Evolutionary conservation across 2,888 invertebrate genomes (phyloP).

Genomic region (Synanthedon myopaeformis): DNA sequence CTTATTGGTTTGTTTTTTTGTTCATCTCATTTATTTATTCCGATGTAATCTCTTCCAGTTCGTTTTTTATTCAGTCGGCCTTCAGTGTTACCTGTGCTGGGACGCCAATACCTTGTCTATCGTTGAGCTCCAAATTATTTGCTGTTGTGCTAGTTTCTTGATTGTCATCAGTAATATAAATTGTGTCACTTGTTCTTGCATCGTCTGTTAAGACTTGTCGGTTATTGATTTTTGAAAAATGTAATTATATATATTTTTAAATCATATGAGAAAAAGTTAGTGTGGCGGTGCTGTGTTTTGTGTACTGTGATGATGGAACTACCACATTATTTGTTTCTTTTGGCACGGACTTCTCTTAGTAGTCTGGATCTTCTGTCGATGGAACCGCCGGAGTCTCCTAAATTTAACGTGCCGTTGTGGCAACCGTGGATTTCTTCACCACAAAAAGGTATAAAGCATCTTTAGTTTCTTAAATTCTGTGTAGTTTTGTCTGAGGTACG

Average conservation of each 20-base stretch:
- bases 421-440: slow-evolving; percentile 60
- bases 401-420: slow-evolving; percentile 63
- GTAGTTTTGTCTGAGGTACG: too few relatives aligned
- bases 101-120: slow-evolving; percentile 52
- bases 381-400: slow-evolving; percentile 66
- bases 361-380: slow-evolving; percentile 43
- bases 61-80: slow-evolving; percentile 71
- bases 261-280: too few relatives aligned
- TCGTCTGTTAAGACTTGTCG: background rate
- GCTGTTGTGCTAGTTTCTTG: slow-evolving; percentile 13
- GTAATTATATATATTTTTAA: too few relatives aligned
- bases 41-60: slow-evolving; percentile 71
- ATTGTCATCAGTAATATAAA: background rate
- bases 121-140: slow-evolving; percentile 23
- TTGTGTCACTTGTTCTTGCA: background rate
- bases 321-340: slow-evolving; percentile 50
- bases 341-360: slow-evolving; percentile 50
- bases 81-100: slow-evolving; percentile 67
- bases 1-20: slow-evolving; percentile 65
- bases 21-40: slow-evolving; percentile 72
- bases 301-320: slow-evolving; percentile 62
- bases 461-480: background rate
- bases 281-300: slow-evolving; percentile 2
- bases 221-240: too few relatives aligned
- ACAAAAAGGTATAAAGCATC: slow-evolving; percentile 39